Evolutionary conservation across 1,140 invertebrate species (phyloP).

Genomic region (Coptotermes formosanus): DNA sequence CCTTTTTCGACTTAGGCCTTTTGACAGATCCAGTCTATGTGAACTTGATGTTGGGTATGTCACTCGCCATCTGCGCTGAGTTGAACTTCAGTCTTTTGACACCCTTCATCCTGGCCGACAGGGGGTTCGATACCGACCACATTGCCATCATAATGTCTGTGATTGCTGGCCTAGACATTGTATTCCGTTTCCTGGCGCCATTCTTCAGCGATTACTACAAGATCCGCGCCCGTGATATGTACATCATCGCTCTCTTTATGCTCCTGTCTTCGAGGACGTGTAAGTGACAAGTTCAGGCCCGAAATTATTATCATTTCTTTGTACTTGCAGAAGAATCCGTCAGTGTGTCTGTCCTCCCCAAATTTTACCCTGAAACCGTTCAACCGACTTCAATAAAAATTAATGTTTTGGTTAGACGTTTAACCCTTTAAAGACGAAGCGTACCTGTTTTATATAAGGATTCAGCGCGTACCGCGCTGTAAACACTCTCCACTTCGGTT

Average conservation of each 20-base stretch:
- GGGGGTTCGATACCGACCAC: slow-evolving; percentile 54
- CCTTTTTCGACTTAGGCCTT: slow-evolving; percentile 66
- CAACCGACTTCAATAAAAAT: too few relatives aligned
- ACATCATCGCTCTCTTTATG: slow-evolving; percentile 61
- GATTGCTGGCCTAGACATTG: slow-evolving; percentile 56
- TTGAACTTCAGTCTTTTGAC: slow-evolving; percentile 65
- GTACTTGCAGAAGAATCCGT: too few relatives aligned
- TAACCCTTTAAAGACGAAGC: too few relatives aligned
- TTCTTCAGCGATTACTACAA: slow-evolving; percentile 62
- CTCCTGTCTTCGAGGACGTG: slow-evolving; percentile 63
- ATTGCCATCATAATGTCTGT: slow-evolving; percentile 61
- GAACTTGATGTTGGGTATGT: slow-evolving; percentile 63
- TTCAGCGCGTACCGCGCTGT: too few relatives aligned
- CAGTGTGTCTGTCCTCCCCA: too few relatives aligned
- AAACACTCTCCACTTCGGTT: too few relatives aligned
- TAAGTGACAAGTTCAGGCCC: slow-evolving; percentile 48
- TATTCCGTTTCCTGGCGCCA: slow-evolving; percentile 58
- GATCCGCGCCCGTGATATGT: slow-evolving; percentile 66
- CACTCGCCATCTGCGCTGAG: slow-evolving; percentile 65
- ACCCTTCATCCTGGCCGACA: slow-evolving; percentile 64
- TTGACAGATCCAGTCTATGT: slow-evolving; percentile 52
- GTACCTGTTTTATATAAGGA: too few relatives aligned
- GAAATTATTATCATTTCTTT: too few relatives aligned
- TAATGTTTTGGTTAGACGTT: too few relatives aligned
- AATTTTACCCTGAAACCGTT: too few relatives aligned